Percentiles rank a stretch among this genome's conserved stretches.
Conservation (phyloP, 2,113 vertebrate species). For the Plecotus auritus region DNA sequence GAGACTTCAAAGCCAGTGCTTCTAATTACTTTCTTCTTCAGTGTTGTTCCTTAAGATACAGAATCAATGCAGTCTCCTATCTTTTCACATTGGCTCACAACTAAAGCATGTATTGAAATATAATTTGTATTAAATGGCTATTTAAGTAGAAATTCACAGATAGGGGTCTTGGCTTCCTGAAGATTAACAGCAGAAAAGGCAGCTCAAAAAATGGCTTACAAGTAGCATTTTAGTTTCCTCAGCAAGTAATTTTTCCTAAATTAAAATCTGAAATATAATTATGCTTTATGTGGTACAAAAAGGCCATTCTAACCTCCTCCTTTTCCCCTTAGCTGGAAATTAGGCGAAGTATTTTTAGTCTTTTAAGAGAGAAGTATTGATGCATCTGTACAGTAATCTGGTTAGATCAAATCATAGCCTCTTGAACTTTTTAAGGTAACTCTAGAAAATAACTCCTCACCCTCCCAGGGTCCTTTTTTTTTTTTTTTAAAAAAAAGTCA, state of each 20-base stretch:
- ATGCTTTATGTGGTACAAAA: slow-evolving; percentile 27
- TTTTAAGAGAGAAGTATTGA: neutral
- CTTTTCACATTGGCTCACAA: slow-evolving; percentile 20
- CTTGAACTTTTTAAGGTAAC: neutral
- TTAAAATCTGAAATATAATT: slow-evolving; percentile 50
- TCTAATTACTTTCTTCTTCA: neutral
- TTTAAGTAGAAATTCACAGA: slow-evolving; percentile 16
- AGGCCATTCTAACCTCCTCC: neutral
- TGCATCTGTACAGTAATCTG: neutral
- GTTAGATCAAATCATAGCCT: neutral
- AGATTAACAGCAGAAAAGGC: neutral
- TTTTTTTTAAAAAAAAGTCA: slow-evolving; percentile 33
- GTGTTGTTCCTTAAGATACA: neutral
- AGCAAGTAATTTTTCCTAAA: slow-evolving; percentile 31
- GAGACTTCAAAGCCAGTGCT: slow-evolving; percentile 3
- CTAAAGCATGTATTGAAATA: slow-evolving; percentile 16
- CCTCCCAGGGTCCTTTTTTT: neutral
- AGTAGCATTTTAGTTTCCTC: slow-evolving; percentile 23
- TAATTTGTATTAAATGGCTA: neutral
- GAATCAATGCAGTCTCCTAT: neutral
- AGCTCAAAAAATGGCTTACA: neutral
- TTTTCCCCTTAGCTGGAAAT: neutral
- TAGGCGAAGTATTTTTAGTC: slow-evolving; percentile 22
- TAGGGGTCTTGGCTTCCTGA: neutral
- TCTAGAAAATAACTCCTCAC: slow-evolving; percentile 9